Evolutionary conservation across 1,140 invertebrate genomes (phyloP).

Genomic region (Archivesica marissinica): DNA sequence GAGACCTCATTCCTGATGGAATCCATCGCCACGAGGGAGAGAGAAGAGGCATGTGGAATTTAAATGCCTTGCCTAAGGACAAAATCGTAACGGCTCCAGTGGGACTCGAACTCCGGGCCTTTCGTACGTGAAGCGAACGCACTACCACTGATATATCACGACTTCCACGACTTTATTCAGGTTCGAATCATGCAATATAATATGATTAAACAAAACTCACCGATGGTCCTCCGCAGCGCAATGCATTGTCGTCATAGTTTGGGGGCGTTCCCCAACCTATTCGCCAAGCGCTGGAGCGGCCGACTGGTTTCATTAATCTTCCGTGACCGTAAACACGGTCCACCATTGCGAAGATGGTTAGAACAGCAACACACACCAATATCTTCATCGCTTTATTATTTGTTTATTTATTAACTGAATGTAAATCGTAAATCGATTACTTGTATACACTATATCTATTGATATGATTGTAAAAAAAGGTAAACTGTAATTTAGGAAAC

Average conservation of each 20-base stretch:
- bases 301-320: conserved; percentile 70
- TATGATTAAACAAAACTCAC: too few species aligned
- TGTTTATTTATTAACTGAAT: neutral
- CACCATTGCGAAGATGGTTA: neutral
- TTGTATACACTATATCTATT: neutral
- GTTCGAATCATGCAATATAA: too few species aligned
- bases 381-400: conserved; percentile 5
- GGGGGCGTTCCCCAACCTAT: conserved; percentile 24
- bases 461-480: neutral
- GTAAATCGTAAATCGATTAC: neutral
- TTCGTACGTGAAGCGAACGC: too few species aligned
- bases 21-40: too few species aligned
- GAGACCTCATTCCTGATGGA: too few species aligned
- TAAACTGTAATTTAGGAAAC: neutral
- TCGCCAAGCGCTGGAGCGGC: conserved; percentile 74
- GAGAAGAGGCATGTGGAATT: too few species aligned
- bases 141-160: too few species aligned
- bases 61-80: too few species aligned
- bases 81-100: too few species aligned
- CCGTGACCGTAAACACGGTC: conserved; percentile 47
- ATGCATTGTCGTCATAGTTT: conserved; percentile 96
- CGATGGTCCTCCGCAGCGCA: conserved; percentile 89
- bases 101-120: too few species aligned
- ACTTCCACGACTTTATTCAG: too few species aligned
- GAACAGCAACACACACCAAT: neutral